Percentiles rank a stretch among this genome's conserved stretches.
phyloP scores from a whole-genome alignment of 1,140 invertebrate genomes.

The Drosophila quadrilineata region DNA sequence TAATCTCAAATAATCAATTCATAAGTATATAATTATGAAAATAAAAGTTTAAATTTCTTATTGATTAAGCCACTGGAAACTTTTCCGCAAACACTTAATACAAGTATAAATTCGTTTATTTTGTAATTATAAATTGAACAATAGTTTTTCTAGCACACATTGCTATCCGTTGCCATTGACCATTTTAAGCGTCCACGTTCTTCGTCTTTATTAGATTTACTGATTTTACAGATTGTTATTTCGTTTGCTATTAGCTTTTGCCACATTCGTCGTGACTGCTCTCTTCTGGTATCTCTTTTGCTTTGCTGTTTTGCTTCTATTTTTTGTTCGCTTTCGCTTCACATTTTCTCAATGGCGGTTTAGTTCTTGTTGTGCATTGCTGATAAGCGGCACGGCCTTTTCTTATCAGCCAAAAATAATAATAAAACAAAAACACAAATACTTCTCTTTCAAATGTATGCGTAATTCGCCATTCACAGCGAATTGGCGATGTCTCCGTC shows the following conservation, averaged over 20 bases:
- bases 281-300: slow-evolving; percentile 34
- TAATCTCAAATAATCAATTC: no score
- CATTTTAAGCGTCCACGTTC: slow-evolving; percentile 48
- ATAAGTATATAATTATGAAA: no score
- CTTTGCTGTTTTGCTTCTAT: slow-evolving; percentile 64
- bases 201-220: slow-evolving; percentile 45
- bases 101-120: slow-evolving; percentile 7
- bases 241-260: slow-evolving; percentile 14
- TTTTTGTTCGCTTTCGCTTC: slow-evolving; percentile 64
- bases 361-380: slow-evolving; percentile 70
- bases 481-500: slow-evolving; percentile 16
- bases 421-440: slow-evolving; percentile 35
- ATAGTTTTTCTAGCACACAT: slow-evolving; percentile 11
- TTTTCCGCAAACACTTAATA: no score
- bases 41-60: no score
- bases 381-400: slow-evolving; percentile 60
- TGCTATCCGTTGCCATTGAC: slow-evolving; percentile 23
- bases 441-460: not conserved
- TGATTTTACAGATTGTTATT: slow-evolving; percentile 62
- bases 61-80: no score
- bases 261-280: slow-evolving; percentile 21
- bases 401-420: slow-evolving; percentile 65
- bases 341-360: slow-evolving; percentile 29
- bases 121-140: slow-evolving; percentile 4
- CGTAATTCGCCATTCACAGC: slow-evolving; percentile 48